Evolutionary conservation across 2,797 vertebrate species (phyloP).

Genomic region (Enteromius anoplus): DNA sequence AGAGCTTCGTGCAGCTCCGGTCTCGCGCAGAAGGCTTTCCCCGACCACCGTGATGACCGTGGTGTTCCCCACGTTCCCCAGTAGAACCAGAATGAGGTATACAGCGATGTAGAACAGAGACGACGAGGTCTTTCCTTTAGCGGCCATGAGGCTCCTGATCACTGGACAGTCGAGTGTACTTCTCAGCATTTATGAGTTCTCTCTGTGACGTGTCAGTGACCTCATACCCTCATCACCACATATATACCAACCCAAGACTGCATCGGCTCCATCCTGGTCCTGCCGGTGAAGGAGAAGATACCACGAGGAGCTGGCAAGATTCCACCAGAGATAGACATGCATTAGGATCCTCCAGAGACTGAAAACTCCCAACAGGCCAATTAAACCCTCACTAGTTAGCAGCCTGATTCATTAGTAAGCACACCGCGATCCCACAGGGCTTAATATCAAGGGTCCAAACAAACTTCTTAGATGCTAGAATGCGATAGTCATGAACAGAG

Average conservation of each 20-base stretch:
- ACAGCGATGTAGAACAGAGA: slow-evolving; percentile 61
- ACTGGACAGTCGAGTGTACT: not conserved
- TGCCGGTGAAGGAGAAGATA: not conserved
- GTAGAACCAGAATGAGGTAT: slow-evolving; percentile 74
- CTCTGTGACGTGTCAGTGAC: slow-evolving; percentile 14
- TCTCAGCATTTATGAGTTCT: slow-evolving; percentile 22
- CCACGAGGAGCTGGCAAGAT: slow-evolving; percentile 9
- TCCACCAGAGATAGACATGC: slow-evolving; percentile 39
- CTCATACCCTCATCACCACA: slow-evolving; percentile 10
- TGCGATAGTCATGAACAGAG: not conserved
- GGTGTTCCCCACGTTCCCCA: slow-evolving; percentile 77
- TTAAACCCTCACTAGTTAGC: slow-evolving; percentile 62
- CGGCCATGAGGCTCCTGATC: slow-evolving; percentile 17
- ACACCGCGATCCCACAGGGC: not conserved
- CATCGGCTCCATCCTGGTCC: not conserved
- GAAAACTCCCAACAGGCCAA: slow-evolving; percentile 34
- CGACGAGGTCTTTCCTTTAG: slow-evolving; percentile 66
- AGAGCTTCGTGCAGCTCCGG: slow-evolving; percentile 66
- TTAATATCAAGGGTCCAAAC: slow-evolving; percentile 12
- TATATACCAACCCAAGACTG: not conserved
- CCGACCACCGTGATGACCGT: slow-evolving; percentile 75
- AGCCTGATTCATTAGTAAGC: slow-evolving; percentile 48
- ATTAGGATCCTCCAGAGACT: slow-evolving; percentile 71
- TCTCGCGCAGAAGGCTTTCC: slow-evolving; percentile 65
- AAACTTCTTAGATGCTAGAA: not conserved